phyloP scores from a whole-genome alignment of 1,140 invertebrate species.

The Subanguina moxae region DNA sequence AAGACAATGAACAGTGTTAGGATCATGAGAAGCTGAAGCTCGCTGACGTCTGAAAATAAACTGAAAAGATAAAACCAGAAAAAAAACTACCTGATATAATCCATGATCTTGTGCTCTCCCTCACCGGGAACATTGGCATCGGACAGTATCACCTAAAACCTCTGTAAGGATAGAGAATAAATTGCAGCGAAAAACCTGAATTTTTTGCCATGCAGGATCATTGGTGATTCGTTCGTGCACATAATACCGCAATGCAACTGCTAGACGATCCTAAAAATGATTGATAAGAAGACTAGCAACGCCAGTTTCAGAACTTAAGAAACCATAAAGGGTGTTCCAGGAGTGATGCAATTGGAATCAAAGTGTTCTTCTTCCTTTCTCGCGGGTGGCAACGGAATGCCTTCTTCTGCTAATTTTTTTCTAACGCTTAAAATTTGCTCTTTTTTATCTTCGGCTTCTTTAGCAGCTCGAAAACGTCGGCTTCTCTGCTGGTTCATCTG shows the following conservation, averaged over 20 bases:
- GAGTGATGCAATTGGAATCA: constrained; percentile 97
- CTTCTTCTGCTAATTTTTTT: constrained; percentile 70
- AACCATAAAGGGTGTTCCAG: constrained; percentile 98
- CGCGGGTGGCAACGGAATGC: constrained; percentile 76
- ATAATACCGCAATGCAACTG: constrained; percentile 89
- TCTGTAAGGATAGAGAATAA: constrained; percentile 7
- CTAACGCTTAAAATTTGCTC: constrained; percentile 68
- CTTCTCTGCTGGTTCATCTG: constrained; percentile 99
- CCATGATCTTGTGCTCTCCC: constrained; percentile 99
- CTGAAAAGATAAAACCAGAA: too few species aligned
- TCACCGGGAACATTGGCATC: constrained; percentile 98
- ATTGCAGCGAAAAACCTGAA: constrained; percentile 72
- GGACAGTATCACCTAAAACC: constrained; percentile 74
- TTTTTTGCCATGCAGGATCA: constrained; percentile 87
- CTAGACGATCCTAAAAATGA: constrained; percentile 82
- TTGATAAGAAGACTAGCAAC: too few species aligned
- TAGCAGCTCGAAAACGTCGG: constrained; percentile 87
- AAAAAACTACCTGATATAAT: too few species aligned
- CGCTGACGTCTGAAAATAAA: constrained; percentile 80
- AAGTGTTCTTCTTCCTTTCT: constrained; percentile 86
- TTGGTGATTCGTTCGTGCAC: constrained; percentile 88
- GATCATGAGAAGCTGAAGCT: constrained; percentile 87
- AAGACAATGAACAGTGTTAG: constrained; percentile 92
- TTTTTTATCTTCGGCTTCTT: constrained; percentile 85
- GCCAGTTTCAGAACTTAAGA: too few species aligned